Evolutionary conservation across 2,888 invertebrate genomes (phyloP).

Genomic region (Clanis bilineata): DNA sequence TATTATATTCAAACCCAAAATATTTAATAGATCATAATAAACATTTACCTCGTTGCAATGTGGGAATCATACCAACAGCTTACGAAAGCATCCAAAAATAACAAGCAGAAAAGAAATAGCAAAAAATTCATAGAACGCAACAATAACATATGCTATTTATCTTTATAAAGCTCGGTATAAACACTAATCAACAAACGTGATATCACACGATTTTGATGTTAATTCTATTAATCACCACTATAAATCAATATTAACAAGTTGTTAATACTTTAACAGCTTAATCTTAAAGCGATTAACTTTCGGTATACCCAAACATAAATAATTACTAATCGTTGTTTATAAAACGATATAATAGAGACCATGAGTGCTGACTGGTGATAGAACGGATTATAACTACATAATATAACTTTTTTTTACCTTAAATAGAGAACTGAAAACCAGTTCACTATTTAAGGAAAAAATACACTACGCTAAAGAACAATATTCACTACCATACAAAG

Average conservation of each 20-base stretch:
- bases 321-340: background rate
- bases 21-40: no score
- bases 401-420: no score
- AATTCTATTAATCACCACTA: background rate
- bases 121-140: no score
- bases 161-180: background rate
- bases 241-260: constrained; percentile 1
- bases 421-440: background rate
- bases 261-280: background rate
- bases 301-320: background rate
- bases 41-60: no score
- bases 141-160: background rate
- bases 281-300: background rate
- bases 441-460: background rate
- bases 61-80: no score
- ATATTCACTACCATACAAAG: no score
- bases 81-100: no score
- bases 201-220: background rate
- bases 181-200: background rate
- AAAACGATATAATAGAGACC: no score
- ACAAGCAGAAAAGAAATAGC: no score
- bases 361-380: constrained; percentile 2
- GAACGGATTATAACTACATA: background rate
- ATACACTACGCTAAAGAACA: no score
- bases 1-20: no score